Evolutionary conservation across 2,888 invertebrate species (phyloP).

Genomic region (Drosophila pullipes): DNA sequence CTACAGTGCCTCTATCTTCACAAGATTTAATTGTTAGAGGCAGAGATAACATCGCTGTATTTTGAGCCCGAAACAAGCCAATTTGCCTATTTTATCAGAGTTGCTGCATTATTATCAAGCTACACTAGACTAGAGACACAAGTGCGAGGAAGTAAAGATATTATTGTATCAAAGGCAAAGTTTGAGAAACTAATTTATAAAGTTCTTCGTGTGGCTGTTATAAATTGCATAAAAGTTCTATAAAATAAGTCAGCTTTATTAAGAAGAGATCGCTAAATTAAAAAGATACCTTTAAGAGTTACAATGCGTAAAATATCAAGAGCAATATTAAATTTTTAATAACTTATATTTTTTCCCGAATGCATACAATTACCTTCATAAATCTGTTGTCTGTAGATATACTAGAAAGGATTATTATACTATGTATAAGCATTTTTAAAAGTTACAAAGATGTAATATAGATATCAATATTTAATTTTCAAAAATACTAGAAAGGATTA

Average conservation of each 20-base stretch:
- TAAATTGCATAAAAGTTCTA: not conserved
- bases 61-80: not conserved
- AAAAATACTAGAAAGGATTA: not conserved
- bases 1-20: not conserved
- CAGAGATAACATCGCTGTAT: constrained; percentile 8
- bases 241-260: not conserved
- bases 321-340: not conserved
- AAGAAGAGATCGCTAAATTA: not conserved
- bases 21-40: not conserved
- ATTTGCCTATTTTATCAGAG: not conserved
- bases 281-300: not conserved
- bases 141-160: not conserved
- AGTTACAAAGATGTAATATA: not conserved
- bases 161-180: not conserved
- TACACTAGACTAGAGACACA: not conserved
- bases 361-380: too few species aligned
- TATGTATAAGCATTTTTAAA: not conserved
- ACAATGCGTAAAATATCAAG: not conserved
- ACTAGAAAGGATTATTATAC: not conserved
- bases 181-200: not conserved
- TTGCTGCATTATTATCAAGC: not conserved
- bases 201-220: not conserved
- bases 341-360: too few species aligned
- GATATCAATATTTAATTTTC: not conserved
- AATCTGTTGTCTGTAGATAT: too few species aligned